Evolutionary conservation across 2,797 vertebrate genomes (phyloP), one percentile per base, ranked within the genome.

Genomic region (Tapirus indicus): DNA sequence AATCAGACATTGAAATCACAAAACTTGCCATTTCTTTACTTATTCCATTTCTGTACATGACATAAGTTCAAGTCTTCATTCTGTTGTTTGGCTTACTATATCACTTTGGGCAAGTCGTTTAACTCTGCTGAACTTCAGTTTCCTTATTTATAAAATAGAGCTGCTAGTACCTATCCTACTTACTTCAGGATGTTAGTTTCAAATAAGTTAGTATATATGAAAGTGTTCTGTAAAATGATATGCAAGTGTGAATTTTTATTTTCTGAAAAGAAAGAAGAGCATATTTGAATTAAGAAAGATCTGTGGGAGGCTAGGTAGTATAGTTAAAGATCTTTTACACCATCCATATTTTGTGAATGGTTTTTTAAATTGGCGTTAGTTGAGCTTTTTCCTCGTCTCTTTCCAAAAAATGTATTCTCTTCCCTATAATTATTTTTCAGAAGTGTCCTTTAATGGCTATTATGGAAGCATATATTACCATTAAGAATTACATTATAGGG

Each of bases 361-460:
- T 47, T 88, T 95, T 84, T 69, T 27, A 85, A 58, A 38, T 90
- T 90, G 29, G 4, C 52, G 6, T 89, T 93, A 58, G 47, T 94
- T 86, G 84, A 95, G 41, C 35, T 64, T 88, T 83, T 86, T 54
- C 38, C 20, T 82, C 66, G 20, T 92, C 56, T 72, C 16, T 72
- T 89, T 84, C 91, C 23, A 90, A 91, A 96, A 72, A 91, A 32
- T 41, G 20, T 88, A 87, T 91, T 96, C 38, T 95, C 35, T 88
- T 85, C 41, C 12, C 38, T 62, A 3, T 92, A 88, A 92, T 58
- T 96, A 49, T 89, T 93, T 95, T 96, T 95, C 44, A 49, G 71
- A 97, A 95, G 49, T 64, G 7, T 62, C 29, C 54, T 91, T 97
- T 86, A 75, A 82, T 52, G 3, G 23, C 21, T 93, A 14, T 88